Base-by-base conservation (phyloP, 2,113 vertebrate genomes). In the Takifugu flavidus region DNA sequence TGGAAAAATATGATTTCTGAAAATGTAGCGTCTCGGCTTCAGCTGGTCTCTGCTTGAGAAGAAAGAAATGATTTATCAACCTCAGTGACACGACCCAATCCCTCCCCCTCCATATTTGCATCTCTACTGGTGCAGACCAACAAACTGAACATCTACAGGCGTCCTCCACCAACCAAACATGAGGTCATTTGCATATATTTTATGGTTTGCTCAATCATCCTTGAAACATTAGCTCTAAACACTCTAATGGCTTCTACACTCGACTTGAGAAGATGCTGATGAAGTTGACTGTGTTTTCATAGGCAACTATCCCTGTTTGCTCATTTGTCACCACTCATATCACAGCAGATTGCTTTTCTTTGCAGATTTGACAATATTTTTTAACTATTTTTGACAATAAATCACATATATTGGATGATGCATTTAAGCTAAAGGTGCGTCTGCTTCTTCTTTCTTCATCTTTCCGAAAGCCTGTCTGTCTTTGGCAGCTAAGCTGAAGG, bases 401-500 rank as follows among this genome's bases (percentile, higher is more conserved):
- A 20, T 50, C 59, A 29, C 52, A 61, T 39, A 39, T 27, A 51
- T 55, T 7, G 59, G 25, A 62, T 46, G 56, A 57, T 49, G 26
- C 25, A 6, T 43, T 31, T 2, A 55, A 59, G 56, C 55, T 39
- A 56, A 60, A 1, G 34, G 13, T n/a, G 20, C 59, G 49, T 25
- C 4, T 25, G 8, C 42, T 66, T 25, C 42, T 60, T 50, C 34
- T 25, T 34, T 1, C 59, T 13, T 47, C 42, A n/a, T 65, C 74
- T 20, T 13, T 1, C 28, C 52, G 49, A 54, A 60, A 59, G 28
- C 53, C 78, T 66, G 44, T 65, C 60, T 47, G 49, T 62, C 42
- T 71, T 74, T 89, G 87, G 79, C 82, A 71, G 62, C 60, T 63
- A 62, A 29, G 62, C 20, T n/a, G 43, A 70, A 64, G 43, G 1